Base-by-base conservation (phyloP, 2,888 invertebrate genomes). In the Dryomyza anilis region DNA sequence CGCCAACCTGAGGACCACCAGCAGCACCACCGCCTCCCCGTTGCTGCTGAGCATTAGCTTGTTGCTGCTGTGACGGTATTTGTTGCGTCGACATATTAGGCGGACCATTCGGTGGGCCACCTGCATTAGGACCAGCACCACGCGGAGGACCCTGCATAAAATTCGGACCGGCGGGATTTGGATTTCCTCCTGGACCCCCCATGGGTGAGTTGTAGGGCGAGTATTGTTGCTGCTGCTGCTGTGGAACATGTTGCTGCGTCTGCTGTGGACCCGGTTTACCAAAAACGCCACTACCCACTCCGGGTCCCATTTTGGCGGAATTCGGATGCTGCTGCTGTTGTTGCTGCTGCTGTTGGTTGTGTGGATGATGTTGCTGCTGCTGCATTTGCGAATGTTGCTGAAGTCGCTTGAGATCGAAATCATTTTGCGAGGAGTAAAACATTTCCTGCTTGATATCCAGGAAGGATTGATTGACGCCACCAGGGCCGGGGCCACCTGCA, bases 201-300 rank as follows among this genome's bases (percentile, higher is more conserved):
- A 86, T 82, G 0, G 88, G 87, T 74, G 88, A 88, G 64, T 88
- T 87, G 75, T 88, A 89, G 59, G 89, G 89, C 72, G 89, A 89
- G 83, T 89, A 89, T 83, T 88, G 89, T 77, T 89, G 75, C 66
- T 78, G 80, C 53, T 76, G 78, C 25, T 61, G 63, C 12, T 69
- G 73, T 16, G 39, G 57, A 19, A 55, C 16, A 23, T 55, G 30
- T 16, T 65, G 56, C 64, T 71, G 74, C 60, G 76, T 75, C 65
- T 78, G 80, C 55, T 76, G 78, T 60, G 77, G 79, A 8, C 68
- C 72, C 27, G 70, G 72, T 63, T 77, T 77, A 14, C 73, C 67
- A 46, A 81, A 80, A 50, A 74, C 74, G 6, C 78, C 75, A 3
- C 74, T 74, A 53, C 75, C 78, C 65, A 73, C 73, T 4, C 75